Percentiles rank a stretch among this genome's conserved stretches.
Evolutionary conservation across 1,140 invertebrate genomes (phyloP).

Genomic region (Schmidtea mediterranea): DNA sequence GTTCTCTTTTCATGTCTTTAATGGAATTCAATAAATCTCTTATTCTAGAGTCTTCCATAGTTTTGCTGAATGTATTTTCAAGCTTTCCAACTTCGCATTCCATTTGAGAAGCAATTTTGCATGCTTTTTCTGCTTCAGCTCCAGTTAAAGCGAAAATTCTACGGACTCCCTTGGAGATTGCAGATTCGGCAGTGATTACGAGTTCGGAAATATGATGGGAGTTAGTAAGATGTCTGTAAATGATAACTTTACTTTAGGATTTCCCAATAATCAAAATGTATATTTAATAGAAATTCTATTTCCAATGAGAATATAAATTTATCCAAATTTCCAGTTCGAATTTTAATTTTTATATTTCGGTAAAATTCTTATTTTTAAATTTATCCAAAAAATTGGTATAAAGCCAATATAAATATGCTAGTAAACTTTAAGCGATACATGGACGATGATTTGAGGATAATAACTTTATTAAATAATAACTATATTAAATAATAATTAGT

Average conservation of each 20-base stretch:
- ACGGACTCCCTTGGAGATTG: slow-evolving; percentile 88
- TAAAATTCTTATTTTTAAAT: neutral
- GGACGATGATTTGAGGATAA: too few species aligned
- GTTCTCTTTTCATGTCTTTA: neutral
- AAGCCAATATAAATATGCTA: neutral
- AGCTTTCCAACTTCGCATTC: neutral
- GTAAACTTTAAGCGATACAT: neutral
- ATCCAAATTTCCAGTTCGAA: neutral
- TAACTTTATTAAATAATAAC: too few species aligned
- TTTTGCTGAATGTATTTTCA: neutral
- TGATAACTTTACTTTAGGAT: slow-evolving; percentile 6
- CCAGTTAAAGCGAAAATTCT: slow-evolving; percentile 88
- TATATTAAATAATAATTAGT: too few species aligned
- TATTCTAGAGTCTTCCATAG: neutral
- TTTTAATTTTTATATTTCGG: neutral
- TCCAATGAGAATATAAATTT: neutral
- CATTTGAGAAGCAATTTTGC: neutral
- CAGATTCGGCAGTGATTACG: slow-evolving; percentile 83
- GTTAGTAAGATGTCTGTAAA: slow-evolving; percentile 47
- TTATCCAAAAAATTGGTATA: neutral
- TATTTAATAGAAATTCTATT: neutral
- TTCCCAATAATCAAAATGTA: neutral
- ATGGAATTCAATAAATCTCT: neutral
- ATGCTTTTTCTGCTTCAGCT: neutral
- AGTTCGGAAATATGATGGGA: slow-evolving; percentile 64